A percentile compares a stretch with the other conserved stretches of the same genome.
Evolutionary conservation across 2,888 invertebrate species (phyloP).

Genomic region (Geotrupes spiniger): DNA sequence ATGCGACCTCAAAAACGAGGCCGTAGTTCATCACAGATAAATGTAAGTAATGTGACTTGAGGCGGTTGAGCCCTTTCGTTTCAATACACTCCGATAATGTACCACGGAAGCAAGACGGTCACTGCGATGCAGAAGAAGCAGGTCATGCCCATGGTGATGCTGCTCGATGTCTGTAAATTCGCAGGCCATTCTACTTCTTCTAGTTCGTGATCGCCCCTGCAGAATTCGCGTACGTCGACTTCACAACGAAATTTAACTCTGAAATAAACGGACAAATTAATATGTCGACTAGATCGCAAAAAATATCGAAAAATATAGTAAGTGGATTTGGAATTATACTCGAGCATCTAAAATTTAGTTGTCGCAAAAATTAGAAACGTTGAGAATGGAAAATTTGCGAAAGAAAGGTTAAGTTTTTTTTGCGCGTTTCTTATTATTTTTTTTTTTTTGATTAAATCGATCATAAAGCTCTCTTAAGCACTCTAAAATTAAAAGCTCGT

Average conservation of each 20-base stretch:
- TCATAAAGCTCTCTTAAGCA: too few species aligned
- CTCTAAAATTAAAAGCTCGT: too few species aligned
- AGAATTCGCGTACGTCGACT: slow-evolving; percentile 56
- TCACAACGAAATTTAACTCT: slow-evolving; percentile 57
- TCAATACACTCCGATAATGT: slow-evolving; percentile 46
- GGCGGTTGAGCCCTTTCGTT: not conserved
- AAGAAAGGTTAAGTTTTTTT: too few species aligned
- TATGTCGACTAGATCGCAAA: too few species aligned
- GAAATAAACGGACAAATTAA: too few species aligned
- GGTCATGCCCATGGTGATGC: slow-evolving; percentile 53
- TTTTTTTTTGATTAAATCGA: too few species aligned
- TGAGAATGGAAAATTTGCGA: too few species aligned
- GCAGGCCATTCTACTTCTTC: slow-evolving; percentile 44
- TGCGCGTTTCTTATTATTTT: too few species aligned
- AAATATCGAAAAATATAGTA: too few species aligned
- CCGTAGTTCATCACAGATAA: slow-evolving; percentile 18
- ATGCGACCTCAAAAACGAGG: slow-evolving; percentile 9
- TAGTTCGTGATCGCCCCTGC: slow-evolving; percentile 51
- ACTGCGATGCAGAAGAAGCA: slow-evolving; percentile 53
- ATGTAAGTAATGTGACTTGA: slow-evolving; percentile 6
- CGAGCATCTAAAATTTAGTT: too few species aligned
- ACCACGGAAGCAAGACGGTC: slow-evolving; percentile 55
- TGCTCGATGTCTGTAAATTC: slow-evolving; percentile 37
- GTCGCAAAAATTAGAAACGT: too few species aligned
- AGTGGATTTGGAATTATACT: too few species aligned